These are phyloP conservation scores for Trichacis sp. DNA, from an alignment of 2,888 invertebrate species.

Conservation along the genomic window DNA sequence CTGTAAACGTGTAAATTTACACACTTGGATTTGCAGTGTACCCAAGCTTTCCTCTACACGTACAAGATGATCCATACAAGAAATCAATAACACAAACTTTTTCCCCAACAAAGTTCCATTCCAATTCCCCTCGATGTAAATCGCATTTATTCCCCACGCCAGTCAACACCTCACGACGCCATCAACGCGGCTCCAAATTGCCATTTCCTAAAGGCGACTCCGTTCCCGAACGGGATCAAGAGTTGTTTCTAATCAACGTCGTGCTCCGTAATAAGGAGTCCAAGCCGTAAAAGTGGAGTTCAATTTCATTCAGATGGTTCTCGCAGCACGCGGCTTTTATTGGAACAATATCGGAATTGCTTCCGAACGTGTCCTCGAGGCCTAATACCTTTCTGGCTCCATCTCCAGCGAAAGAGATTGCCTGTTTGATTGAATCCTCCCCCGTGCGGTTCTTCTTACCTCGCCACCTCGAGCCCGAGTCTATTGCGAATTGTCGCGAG, in stretches of 20 bases:
- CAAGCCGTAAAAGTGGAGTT: slow-evolving; percentile 66
- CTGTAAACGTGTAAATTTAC: too few species aligned
- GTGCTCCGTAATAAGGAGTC: slow-evolving; percentile 24
- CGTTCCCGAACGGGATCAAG: background rate
- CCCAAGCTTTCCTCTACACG: too few species aligned
- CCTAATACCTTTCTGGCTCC: slow-evolving; percentile 41
- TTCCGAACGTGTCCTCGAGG: slow-evolving; percentile 46
- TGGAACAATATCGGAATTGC: slow-evolving; percentile 50
- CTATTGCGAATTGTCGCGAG: slow-evolving; percentile 17
- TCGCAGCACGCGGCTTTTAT: slow-evolving; percentile 42
- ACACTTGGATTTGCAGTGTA: too few species aligned
- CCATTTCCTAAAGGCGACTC: background rate
- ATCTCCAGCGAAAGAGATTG: slow-evolving; percentile 39
- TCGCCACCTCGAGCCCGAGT: slow-evolving; percentile 2
- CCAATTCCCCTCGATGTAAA: too few species aligned
- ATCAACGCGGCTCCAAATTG: background rate
- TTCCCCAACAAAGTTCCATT: too few species aligned
- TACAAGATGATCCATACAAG: too few species aligned
- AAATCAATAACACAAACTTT: too few species aligned
- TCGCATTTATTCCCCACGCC: background rate
- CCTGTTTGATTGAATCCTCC: slow-evolving; percentile 50
- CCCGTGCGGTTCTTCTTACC: slow-evolving; percentile 42
- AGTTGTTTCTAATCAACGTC: slow-evolving; percentile 1
- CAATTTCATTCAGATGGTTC: slow-evolving; percentile 66
- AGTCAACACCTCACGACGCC: background rate